phyloP scores from a whole-genome alignment of 2,888 invertebrate species.

The Ernsta delagoae region DNA sequence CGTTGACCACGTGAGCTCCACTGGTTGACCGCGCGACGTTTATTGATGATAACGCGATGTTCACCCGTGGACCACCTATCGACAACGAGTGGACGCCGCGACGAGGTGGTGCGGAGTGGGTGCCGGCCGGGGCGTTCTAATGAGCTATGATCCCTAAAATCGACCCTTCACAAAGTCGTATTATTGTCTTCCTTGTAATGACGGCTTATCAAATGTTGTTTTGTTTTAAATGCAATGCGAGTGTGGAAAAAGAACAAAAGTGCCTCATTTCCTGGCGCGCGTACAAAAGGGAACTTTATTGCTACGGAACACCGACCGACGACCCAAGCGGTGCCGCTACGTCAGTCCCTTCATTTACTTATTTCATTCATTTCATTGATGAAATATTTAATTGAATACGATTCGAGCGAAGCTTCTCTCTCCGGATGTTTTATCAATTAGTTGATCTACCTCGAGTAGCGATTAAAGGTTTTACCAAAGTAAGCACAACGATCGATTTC shows the following conservation, averaged over 20 bases:
- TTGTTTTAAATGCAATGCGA: conserved; percentile 18
- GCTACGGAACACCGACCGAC: conserved; percentile 6
- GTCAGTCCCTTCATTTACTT: conserved; percentile 18
- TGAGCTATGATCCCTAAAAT: too few relatives aligned
- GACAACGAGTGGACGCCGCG: too few relatives aligned
- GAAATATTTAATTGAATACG: conserved; percentile 41
- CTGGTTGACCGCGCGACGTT: too few relatives aligned
- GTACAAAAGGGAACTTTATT: conserved; percentile 33
- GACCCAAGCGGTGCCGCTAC: conserved; percentile 13
- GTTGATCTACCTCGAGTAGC: conserved; percentile 15
- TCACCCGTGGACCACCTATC: too few relatives aligned
- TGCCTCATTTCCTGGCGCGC: conserved; percentile 23
- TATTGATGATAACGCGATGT: too few relatives aligned
- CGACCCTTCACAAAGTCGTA: conserved; percentile 3
- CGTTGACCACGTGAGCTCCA: too few relatives aligned
- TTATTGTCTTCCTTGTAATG: conserved; percentile 15
- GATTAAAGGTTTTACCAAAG: not conserved
- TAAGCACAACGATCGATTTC: not conserved
- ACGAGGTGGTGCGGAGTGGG: too few relatives aligned
- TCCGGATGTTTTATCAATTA: conserved; percentile 34
- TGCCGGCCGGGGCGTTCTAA: too few relatives aligned
- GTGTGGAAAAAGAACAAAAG: conserved; percentile 22
- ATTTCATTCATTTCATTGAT: conserved; percentile 37
- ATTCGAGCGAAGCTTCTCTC: conserved; percentile 18
- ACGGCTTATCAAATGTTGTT: conserved; percentile 18